Conservation (phyloP, 2,888 invertebrate genomes). For the Drosophila rubida region DNA sequence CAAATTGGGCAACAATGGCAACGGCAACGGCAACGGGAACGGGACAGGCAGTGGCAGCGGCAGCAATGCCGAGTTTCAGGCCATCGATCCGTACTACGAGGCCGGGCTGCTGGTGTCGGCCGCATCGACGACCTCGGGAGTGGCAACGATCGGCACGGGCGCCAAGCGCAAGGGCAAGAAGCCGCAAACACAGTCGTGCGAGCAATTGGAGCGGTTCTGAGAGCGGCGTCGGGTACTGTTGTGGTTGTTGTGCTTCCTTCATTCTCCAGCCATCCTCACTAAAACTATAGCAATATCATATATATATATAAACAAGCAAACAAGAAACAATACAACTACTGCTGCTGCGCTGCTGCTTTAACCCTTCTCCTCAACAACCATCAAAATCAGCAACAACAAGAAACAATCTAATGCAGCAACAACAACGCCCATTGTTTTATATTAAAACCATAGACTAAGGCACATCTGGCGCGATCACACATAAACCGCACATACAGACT, state of each 20-base stretch:
- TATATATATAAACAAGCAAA: no score
- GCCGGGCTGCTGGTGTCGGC: constrained; percentile 7
- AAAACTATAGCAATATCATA: neutral
- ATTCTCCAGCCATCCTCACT: neutral
- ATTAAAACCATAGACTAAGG: constrained; percentile 72
- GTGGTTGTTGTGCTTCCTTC: constrained; percentile 14
- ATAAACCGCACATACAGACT: constrained; percentile 11
- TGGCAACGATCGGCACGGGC: neutral
- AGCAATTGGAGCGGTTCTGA: constrained; percentile 78
- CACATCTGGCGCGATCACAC: constrained; percentile 26
- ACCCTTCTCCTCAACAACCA: neutral
- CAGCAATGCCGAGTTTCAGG: constrained; percentile 62
- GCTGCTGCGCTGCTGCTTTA: constrained; percentile 18
- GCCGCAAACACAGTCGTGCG: constrained; percentile 81
- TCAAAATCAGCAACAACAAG: constrained; percentile 9
- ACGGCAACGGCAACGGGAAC: no score
- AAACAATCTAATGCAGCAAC: constrained; percentile 23
- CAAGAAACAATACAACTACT: neutral
- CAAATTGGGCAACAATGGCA: constrained; percentile 68
- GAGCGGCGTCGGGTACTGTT: neutral
- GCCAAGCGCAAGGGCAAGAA: constrained; percentile 68
- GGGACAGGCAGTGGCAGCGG: constrained; percentile 18
- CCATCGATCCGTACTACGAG: constrained; percentile 65
- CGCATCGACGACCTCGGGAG: constrained; percentile 8
- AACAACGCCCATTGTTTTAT: constrained; percentile 68